Evolutionary conservation across 2,888 invertebrate genomes (phyloP).

Genomic region (Brachycybe producta): DNA sequence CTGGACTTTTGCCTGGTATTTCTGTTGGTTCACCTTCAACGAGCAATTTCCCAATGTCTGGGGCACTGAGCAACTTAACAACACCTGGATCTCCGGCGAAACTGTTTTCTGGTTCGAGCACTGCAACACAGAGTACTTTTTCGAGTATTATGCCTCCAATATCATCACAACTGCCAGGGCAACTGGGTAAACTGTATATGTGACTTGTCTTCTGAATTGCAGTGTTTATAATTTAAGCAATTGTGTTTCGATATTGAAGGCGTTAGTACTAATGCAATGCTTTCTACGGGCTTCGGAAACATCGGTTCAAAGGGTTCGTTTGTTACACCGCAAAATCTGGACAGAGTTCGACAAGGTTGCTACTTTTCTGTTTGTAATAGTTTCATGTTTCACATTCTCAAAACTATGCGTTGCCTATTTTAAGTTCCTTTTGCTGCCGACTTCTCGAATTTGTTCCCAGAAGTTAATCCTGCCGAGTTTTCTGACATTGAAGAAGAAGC

Average conservation of each 20-base stretch:
- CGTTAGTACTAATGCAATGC: conserved; percentile 18
- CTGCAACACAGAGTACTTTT: conserved; percentile 59
- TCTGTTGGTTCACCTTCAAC: conserved; percentile 29
- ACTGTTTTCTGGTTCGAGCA: conserved; percentile 33
- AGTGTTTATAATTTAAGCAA: conserved; percentile 12
- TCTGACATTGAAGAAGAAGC: conserved; percentile 99
- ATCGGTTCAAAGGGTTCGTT: conserved; percentile 18
- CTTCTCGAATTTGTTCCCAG: conserved; percentile 54
- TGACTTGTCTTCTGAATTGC: not conserved
- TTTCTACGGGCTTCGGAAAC: conserved; percentile 17
- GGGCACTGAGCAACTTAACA: conserved; percentile 12
- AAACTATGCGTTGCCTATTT: conserved; percentile 2
- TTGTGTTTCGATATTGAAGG: conserved; percentile 33
- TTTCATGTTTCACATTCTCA: not conserved
- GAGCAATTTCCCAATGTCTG: conserved; percentile 20
- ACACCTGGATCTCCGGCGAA: conserved; percentile 22
- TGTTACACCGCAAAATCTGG: conserved; percentile 10
- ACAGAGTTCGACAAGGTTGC: conserved; percentile 15
- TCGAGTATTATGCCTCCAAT: conserved; percentile 45
- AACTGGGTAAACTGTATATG: conserved; percentile 19
- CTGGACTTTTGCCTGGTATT: conserved; percentile 60
- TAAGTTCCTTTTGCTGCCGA: conserved; percentile 30
- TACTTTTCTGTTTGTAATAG: not conserved
- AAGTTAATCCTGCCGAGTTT: conserved; percentile 60
- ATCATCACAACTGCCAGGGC: conserved; percentile 22